These are phyloP conservation scores for Babylonia areolata DNA, from an alignment of 1,140 invertebrate species.

Conservation along the genomic window DNA sequence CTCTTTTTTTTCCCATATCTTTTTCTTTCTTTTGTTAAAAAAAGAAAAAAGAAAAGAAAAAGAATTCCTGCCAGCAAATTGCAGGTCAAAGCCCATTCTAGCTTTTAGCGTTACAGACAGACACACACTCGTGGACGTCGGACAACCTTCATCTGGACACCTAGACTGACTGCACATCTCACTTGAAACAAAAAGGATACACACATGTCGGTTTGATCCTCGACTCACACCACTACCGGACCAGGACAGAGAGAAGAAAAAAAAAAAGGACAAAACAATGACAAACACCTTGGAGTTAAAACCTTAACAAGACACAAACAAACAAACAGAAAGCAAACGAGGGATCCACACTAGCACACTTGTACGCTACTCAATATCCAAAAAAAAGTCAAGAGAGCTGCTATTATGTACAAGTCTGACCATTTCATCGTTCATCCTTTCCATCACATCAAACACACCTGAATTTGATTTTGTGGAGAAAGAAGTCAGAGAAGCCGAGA, in stretches of 20 bases:
- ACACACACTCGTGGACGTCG: not conserved
- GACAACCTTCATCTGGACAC: not conserved
- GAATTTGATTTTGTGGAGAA: not conserved
- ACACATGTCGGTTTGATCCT: not conserved
- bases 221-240: not conserved
- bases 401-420: slow-evolving; percentile 8
- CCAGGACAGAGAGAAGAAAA: not conserved
- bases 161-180: not conserved
- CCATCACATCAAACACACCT: not conserved
- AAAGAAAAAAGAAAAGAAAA: no score
- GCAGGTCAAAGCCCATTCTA: not conserved
- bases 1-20: no score
- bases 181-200: not conserved
- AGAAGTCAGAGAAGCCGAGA: not conserved
- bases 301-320: not conserved
- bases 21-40: no score
- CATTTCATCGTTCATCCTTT: not conserved
- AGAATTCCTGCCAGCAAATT: not conserved
- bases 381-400: not conserved
- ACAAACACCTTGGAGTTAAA: not conserved
- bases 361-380: not conserved
- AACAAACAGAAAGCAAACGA: not conserved
- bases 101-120: not conserved
- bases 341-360: not conserved
- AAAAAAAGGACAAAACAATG: not conserved